Evolutionary conservation across 2,113 vertebrate genomes (phyloP), one percentile per base, ranked within the genome.

Genomic region (Paramisgurnus dabryanus): DNA sequence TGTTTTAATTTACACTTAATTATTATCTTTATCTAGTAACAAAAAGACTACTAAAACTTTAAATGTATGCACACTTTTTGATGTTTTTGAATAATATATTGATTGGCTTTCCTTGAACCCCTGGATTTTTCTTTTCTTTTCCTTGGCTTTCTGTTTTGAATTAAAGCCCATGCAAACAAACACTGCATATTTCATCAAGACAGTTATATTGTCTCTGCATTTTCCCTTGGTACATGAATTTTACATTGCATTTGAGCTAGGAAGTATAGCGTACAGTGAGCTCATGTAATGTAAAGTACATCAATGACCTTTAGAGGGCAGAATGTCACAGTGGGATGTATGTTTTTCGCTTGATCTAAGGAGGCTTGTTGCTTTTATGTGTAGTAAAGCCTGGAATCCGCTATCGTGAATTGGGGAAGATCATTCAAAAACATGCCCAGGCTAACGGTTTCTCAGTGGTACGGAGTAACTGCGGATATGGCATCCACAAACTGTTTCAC

Each of bases 361-460:
- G 34, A 45, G 7, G 6, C 11, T 74, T 40, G 18, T 49, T 53
- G 8, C 45, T 13, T 69, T 11, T 60, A 18, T 0, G 82, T 47
- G 87, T 89, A 99, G 98, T 99, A 83, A 99, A 99, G 85, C 97
- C 97, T 73, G 98, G 98, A 18, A 92, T 98, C 66, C 95, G 98
- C 45, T 99, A 99, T 90, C 92, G 98, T 88, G 98, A 99, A 78
- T 75, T 99, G 83, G 98, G 98, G 61, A 99, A 99, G 88, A 96
- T 99, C 83, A 99, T 99, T 87, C 98, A 99, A 94, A 99, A 98
- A 83, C 98, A 99, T 0, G 97, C 97, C 7, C 98, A 99, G 89
- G 97, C 97, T 66, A 97, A 90, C 73, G 95, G 97, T 65, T 99
- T 98, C 93, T 99, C 97, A 11, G 97, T 99, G 81, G 98, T 99